Conservation (phyloP, 2,888 invertebrate genomes). For the Mechanitis mazaeus region DNA sequence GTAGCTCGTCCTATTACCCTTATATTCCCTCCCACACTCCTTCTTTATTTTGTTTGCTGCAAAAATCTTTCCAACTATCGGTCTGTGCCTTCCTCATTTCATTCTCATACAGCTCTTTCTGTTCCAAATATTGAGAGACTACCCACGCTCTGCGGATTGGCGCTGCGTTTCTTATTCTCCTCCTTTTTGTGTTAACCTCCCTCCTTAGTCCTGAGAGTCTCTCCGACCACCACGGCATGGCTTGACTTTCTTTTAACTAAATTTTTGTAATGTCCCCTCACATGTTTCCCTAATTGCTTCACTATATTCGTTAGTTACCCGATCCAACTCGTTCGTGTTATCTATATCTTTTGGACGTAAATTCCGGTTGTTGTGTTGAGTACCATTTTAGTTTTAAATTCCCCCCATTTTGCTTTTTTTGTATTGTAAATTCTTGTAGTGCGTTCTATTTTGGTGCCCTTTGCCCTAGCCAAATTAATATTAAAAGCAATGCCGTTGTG, state of each 20-base stretch:
- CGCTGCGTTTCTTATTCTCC: too few relatives aligned
- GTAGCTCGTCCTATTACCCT: too few relatives aligned
- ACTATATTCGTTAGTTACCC: slow-evolving; percentile 6
- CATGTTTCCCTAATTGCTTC: slow-evolving; percentile 7
- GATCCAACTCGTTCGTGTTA: neutral
- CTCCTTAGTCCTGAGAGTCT: slow-evolving; percentile 4
- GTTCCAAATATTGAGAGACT: too few relatives aligned
- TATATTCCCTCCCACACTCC: too few relatives aligned
- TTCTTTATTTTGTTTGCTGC: too few relatives aligned
- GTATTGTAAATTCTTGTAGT: neutral
- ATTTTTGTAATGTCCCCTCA: neutral
- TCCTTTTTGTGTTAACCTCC: neutral
- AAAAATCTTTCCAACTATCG: too few relatives aligned
- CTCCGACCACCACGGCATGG: slow-evolving; percentile 11
- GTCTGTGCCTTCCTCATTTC: too few relatives aligned
- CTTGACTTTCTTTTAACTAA: slow-evolving; percentile 6
- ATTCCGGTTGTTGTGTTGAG: too few relatives aligned
- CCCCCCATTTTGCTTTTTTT: neutral
- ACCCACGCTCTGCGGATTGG: too few relatives aligned
- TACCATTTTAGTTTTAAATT: neutral
- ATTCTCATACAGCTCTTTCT: too few relatives aligned
- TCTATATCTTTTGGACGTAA: neutral
- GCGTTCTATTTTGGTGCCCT: neutral
- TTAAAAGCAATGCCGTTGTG: too few relatives aligned
- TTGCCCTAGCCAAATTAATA: too few relatives aligned